These are phyloP conservation scores for Eudemis profundana DNA, from an alignment of 2,888 invertebrate genomes.

Conservation along the genomic window DNA sequence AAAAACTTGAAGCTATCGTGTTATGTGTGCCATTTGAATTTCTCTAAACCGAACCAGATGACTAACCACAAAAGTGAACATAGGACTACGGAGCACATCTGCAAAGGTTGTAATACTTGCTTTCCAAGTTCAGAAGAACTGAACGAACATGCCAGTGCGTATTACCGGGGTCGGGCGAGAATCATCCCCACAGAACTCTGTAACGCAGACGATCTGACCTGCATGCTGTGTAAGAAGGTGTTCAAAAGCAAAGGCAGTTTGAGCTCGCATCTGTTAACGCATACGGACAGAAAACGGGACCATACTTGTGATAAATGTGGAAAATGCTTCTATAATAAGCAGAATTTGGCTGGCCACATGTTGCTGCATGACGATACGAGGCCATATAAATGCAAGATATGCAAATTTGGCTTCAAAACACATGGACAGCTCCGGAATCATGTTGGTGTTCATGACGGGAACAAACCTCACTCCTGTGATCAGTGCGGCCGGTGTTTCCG, in stretches of 20 bases:
- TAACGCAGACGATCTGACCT: slow-evolving; percentile 56
- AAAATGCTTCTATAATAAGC: slow-evolving; percentile 48
- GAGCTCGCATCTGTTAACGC: slow-evolving; percentile 83
- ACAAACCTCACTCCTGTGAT: slow-evolving; percentile 64
- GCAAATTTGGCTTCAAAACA: slow-evolving; percentile 65
- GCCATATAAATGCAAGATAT: slow-evolving; percentile 71
- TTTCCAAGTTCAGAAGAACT: slow-evolving; percentile 60
- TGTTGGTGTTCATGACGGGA: slow-evolving; percentile 60
- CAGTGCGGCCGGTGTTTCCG: slow-evolving; percentile 65
- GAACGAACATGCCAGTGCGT: slow-evolving; percentile 57
- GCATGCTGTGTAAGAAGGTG: slow-evolving; percentile 65
- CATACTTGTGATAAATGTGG: slow-evolving; percentile 70
- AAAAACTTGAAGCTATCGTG: slow-evolving; percentile 82
- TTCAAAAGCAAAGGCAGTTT: slow-evolving; percentile 62
- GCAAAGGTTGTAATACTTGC: slow-evolving; percentile 65
- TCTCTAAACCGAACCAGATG: slow-evolving; percentile 52
- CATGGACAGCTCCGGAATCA: slow-evolving; percentile 57
- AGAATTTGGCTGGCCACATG: slow-evolving; percentile 64
- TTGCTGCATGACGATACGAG: slow-evolving; percentile 62
- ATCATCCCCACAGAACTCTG: slow-evolving; percentile 49
- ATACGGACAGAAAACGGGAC: slow-evolving; percentile 74
- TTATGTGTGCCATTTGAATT: slow-evolving; percentile 62
- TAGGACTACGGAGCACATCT: slow-evolving; percentile 55
- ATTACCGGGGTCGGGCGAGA: slow-evolving; percentile 54
- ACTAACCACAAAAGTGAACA: slow-evolving; percentile 57